Conservation (phyloP, 2,113 vertebrate genomes). For the Chaetorhynchus papuensis region DNA sequence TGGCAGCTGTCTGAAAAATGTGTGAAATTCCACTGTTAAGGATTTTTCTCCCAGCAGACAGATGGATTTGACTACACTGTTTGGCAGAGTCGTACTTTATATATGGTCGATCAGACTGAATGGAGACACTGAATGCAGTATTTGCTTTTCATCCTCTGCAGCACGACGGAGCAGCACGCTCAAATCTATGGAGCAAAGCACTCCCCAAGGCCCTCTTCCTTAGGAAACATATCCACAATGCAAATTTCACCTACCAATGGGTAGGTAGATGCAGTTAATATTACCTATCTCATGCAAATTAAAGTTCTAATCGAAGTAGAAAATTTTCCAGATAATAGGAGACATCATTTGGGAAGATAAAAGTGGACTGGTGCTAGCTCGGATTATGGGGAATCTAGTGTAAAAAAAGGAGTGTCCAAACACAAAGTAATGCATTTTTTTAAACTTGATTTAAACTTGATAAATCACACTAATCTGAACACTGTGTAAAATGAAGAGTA, state of each 20-base stretch:
- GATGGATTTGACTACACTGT: background rate
- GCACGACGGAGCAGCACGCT: accelerated
- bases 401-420: background rate
- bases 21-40: background rate
- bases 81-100: background rate
- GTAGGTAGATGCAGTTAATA: background rate
- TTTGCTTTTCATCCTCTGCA: background rate
- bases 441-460: background rate
- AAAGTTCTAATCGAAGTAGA: background rate
- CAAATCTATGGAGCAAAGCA: background rate
- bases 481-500: background rate
- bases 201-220: background rate
- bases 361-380: background rate
- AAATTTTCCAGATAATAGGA: background rate
- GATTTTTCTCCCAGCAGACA: background rate
- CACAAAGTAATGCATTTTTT: background rate
- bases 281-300: background rate
- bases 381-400: background rate
- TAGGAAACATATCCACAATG: background rate
- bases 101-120: background rate
- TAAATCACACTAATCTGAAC: background rate
- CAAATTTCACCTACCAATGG: background rate
- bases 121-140: background rate
- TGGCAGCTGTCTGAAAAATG: background rate
- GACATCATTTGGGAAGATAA: background rate